Conservation (phyloP, 2,888 invertebrate species). For the Globia sparganii region DNA sequence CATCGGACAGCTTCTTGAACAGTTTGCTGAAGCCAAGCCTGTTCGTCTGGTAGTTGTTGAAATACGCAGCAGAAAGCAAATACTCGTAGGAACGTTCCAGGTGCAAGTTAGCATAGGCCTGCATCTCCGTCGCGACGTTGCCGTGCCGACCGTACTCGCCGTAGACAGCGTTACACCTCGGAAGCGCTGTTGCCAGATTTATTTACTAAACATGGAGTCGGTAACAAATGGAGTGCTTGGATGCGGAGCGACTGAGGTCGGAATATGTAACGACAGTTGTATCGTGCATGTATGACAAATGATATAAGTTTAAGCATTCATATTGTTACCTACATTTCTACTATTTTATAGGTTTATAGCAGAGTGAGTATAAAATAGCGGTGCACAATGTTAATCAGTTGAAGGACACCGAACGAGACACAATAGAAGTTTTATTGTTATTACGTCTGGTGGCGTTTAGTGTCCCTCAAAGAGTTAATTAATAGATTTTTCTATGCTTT, state of each 20-base stretch:
- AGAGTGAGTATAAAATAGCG: not conserved
- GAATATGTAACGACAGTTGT: not conserved
- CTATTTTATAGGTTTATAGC: not conserved
- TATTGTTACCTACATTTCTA: constrained; percentile 3
- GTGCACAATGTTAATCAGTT: constrained; percentile 1
- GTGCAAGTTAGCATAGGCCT: constrained; percentile 91
- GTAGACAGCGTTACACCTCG: constrained; percentile 92
- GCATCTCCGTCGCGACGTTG: constrained; percentile 82
- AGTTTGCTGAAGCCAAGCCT: constrained; percentile 94
- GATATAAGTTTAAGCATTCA: constrained; percentile 16
- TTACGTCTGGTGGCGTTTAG: not conserved
- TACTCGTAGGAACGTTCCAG: constrained; percentile 94
- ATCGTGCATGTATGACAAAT: not conserved
- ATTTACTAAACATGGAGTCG: constrained; percentile 25
- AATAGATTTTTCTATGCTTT: not conserved
- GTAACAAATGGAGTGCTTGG: constrained; percentile 29
- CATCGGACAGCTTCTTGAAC: constrained; percentile 93
- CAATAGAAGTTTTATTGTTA: not conserved
- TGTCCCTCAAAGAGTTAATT: not conserved
- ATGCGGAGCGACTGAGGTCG: not conserved
- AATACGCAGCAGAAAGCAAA: constrained; percentile 93
- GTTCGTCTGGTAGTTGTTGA: constrained; percentile 94
- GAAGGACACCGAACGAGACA: not conserved
- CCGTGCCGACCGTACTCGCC: constrained; percentile 90
- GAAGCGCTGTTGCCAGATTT: constrained; percentile 75